Evolutionary conservation across 2,888 invertebrate genomes (phyloP).

Genomic region (Xanthorhoe designata): DNA sequence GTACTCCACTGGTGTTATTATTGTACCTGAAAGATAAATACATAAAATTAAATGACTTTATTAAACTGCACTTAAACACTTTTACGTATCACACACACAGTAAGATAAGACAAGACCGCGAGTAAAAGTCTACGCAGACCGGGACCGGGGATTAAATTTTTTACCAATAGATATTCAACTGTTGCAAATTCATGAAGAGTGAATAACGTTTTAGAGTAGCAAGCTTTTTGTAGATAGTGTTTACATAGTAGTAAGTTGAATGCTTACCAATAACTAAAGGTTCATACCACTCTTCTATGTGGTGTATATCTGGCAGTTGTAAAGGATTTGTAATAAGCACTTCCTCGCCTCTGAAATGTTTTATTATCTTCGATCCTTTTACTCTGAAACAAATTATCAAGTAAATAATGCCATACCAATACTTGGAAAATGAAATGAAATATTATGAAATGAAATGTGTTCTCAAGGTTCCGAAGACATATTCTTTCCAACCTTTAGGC

Average conservation of each 20-base stretch:
- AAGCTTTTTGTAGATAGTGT: no score
- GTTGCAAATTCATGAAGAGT: no score
- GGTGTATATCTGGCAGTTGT: conserved; percentile 87
- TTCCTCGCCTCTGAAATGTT: conserved; percentile 86
- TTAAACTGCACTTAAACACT: not conserved
- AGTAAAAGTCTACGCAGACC: no score
- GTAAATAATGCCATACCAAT: no score
- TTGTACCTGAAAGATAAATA: conserved; percentile 87
- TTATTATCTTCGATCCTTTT: conserved; percentile 89
- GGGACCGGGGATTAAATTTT: no score
- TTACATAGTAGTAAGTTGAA: not conserved
- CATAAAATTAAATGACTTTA: not conserved
- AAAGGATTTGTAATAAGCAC: conserved; percentile 90
- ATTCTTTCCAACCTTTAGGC: no score
- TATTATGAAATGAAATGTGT: no score
- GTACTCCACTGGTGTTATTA: conserved; percentile 93
- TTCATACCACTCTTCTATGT: conserved; percentile 92
- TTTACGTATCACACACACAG: not conserved
- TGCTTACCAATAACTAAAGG: conserved; percentile 92
- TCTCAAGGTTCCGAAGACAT: no score
- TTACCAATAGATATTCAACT: no score
- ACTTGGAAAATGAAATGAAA: no score
- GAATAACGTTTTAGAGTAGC: no score
- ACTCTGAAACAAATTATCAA: conserved; percentile 84
- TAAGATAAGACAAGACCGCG: no score